These are phyloP conservation scores for Lasioglossum oenotherae DNA, from an alignment of 2,888 invertebrate genomes.

Conservation along the genomic window DNA sequence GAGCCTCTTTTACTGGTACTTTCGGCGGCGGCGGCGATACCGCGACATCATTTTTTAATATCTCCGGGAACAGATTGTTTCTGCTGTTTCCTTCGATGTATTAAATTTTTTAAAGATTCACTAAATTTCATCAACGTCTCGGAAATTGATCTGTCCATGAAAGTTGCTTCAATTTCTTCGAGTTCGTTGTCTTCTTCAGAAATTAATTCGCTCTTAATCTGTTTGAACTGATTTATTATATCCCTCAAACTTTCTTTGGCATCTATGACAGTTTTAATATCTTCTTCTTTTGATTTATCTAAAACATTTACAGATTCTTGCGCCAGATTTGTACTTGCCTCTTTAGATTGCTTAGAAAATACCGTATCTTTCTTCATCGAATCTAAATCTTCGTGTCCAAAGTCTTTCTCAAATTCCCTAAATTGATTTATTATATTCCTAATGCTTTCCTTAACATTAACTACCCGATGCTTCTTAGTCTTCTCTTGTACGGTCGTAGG, in stretches of 20 bases:
- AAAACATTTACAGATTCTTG: constrained; percentile 59
- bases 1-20: not conserved
- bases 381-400: constrained; percentile 73
- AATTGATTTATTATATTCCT: constrained; percentile 82
- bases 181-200: constrained; percentile 78
- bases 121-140: constrained; percentile 80
- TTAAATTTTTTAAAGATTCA: constrained; percentile 79
- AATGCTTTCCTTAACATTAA: constrained; percentile 79
- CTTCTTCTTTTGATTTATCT: constrained; percentile 62
- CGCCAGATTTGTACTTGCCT: constrained; percentile 50
- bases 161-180: constrained; percentile 77
- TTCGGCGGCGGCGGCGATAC: constrained; percentile 15
- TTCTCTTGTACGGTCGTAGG: constrained; percentile 80
- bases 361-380: constrained; percentile 46
- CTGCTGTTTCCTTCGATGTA: constrained; percentile 76
- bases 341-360: constrained; percentile 3
- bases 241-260: constrained; percentile 79
- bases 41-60: constrained; percentile 70
- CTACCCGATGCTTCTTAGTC: constrained; percentile 41
- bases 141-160: constrained; percentile 78
- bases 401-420: constrained; percentile 80
- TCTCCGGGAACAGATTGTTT: constrained; percentile 64
- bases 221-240: constrained; percentile 81
- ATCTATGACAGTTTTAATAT: constrained; percentile 67
- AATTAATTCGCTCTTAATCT: constrained; percentile 78